These are phyloP conservation scores for Lamprologus callipterus DNA, from an alignment of 2,113 vertebrate species.

Conservation along the genomic window DNA sequence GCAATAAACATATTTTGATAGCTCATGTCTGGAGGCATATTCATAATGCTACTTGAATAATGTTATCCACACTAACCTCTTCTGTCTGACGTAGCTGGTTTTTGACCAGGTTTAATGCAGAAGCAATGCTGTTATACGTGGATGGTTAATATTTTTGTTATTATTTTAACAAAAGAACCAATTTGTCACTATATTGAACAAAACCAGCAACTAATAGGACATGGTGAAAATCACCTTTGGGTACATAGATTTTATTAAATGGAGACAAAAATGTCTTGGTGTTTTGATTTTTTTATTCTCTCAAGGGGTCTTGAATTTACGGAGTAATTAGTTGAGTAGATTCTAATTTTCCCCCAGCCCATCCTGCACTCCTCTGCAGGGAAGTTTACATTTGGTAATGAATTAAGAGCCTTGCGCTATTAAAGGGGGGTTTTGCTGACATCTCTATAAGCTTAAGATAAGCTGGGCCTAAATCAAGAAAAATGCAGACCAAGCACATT, in stretches of 20 bases:
- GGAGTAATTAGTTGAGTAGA: constrained; percentile 68
- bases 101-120: neutral
- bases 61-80: neutral
- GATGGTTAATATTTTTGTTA: neutral
- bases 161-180: neutral
- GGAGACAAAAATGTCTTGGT: constrained; percentile 3
- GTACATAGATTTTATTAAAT: constrained; percentile 26
- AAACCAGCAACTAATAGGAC: neutral
- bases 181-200: neutral
- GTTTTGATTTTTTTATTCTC: constrained; percentile 12
- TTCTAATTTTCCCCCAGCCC: constrained; percentile 43
- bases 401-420: constrained; percentile 60
- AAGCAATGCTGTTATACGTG: neutral
- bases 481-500: constrained; percentile 59
- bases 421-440: constrained; percentile 63
- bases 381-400: constrained; percentile 67
- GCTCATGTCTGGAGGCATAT: neutral
- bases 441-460: constrained; percentile 63
- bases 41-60: neutral
- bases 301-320: constrained; percentile 38
- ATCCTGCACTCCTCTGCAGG: constrained; percentile 42
- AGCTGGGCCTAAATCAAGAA: constrained; percentile 66
- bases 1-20: neutral
- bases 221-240: constrained; percentile 3
- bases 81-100: neutral